Base-by-base conservation (phyloP, 2,888 invertebrate genomes). In the Liodrosophila aerea region DNA sequence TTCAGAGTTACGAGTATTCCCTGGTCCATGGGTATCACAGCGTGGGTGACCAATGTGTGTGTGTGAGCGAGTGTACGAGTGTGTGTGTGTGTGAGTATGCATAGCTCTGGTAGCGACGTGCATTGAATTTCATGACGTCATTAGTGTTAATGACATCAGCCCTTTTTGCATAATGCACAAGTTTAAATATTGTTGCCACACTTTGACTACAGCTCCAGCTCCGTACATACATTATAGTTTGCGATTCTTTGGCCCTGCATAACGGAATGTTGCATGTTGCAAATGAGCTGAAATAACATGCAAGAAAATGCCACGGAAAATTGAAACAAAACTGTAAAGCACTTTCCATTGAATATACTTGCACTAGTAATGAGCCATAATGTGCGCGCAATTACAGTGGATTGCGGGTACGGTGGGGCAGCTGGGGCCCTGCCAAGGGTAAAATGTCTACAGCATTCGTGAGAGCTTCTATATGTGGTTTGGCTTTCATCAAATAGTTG, bases 91-190 rank as follows among this genome's bases (percentile, higher is more conserved):
- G 29, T 7, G 22, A 4, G 22, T 22, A 5, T 22, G 22, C 5
- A 7, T 43, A 50, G 43, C 63, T 49, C 63, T 36, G 46, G 56
- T 62, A 13, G 54, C 67, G 18, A 31, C 45, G 57, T 53, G 78
- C 84, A 78, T 78, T 78, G 76, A 83, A 67, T 85, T 85, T 85
- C 86, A 85, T 78, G 84, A 85, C 77, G 86, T 77, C 77, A 78
- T 77, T 77, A 77, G 77, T 76, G 86, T 76, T 77, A 77, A 77
- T 77, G 77, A 76, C 86, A 64, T 72, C 57, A 62, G 60, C 41
- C 49, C 52, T 33, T 64, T n/a, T 60, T 85, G 86, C 86, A 78
- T 80, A 64, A 76, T 76, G 77, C 77, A 60, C 49, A 62, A 73
- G 59, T 72, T 78, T 80, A 83, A 85, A 80, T 72, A 76, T 83